Base-by-base conservation (phyloP, 2,797 vertebrate genomes). In the Enoplosus armatus region DNA sequence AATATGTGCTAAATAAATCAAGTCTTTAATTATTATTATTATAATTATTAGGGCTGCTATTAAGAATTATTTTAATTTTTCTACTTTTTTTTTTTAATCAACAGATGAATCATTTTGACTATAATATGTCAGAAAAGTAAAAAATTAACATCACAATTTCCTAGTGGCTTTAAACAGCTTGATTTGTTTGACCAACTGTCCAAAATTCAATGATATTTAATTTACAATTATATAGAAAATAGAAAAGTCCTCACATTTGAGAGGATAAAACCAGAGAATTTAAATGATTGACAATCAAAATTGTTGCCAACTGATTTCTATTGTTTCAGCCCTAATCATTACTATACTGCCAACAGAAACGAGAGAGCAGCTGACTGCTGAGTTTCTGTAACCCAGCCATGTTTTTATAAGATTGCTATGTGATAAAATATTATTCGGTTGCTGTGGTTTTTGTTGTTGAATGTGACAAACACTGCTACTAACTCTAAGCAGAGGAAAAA, bases 21-120 rank as follows among this genome's bases (percentile, higher is more conserved):
- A 22, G 16, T 39, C 39, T 45, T 63, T 31, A 22, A 29, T 43
- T 6, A 45, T 8, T 8, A 10, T 47, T 47, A 18, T 11, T 47
- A 69, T 68, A 37, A 62, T 33, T 41, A 51, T 47, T 64, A 4
- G 27, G 24, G 33, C 24, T 75, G 22, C 22, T 22, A 64, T 22
- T 47, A 27, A 35, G 8, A 53, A 47, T 41, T 11, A 9, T 16
- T 43, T 41, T 1, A 2, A 3, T 69, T 53, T 60, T 20, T 41
- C 8, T n/a, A 31, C 3, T 10, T 26, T 20, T 29, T 20, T 35
- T 29, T 33, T 35, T 14, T n/a, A 39, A 29, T 41, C 11, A 54
- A n/a, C 26, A 56, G 51, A 29, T 67, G 6, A 14, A 48, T 48
- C 0, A 3, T 26, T 48, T 16, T 41, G 10, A 39, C 16, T 39